Percentiles rank a stretch among this genome's conserved stretches.
Conservation (phyloP, 2,113 vertebrate genomes). For the Narcine bancroftii region DNA sequence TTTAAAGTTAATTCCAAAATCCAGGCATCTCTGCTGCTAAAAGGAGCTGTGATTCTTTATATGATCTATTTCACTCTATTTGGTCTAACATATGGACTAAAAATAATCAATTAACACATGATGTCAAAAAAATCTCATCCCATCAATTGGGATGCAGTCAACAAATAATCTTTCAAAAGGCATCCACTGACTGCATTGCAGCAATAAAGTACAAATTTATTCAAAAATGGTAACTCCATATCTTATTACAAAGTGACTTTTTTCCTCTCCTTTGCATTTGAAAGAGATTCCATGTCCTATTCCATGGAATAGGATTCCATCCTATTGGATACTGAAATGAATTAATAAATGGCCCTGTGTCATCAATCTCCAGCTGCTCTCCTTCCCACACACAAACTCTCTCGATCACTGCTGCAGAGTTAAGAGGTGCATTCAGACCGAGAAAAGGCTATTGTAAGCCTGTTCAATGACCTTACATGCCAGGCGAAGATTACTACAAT, state of each 20-base stretch:
- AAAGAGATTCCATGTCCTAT: neutral
- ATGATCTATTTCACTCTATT: neutral
- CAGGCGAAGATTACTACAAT: conserved; percentile 2
- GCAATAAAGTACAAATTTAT: neutral
- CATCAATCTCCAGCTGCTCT: conserved; percentile 11
- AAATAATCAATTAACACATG: neutral
- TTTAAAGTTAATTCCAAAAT: neutral
- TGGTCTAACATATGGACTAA: neutral
- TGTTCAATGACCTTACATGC: neutral
- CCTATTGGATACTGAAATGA: neutral
- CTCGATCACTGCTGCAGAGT: neutral
- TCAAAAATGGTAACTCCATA: neutral
- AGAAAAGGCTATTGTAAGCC: conserved; percentile 19
- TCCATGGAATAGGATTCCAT: too few species aligned
- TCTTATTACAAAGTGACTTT: neutral
- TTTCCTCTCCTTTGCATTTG: neutral
- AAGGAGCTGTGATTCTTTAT: neutral
- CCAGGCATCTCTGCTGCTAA: neutral
- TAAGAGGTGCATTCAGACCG: neutral
- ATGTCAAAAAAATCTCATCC: neutral
- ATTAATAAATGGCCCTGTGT: neutral
- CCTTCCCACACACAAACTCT: neutral
- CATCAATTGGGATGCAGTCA: neutral
- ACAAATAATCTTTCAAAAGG: neutral
- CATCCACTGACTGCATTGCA: neutral